Conservation (phyloP, 1,140 invertebrate genomes). For the Pemphigus obesinymphae region DNA sequence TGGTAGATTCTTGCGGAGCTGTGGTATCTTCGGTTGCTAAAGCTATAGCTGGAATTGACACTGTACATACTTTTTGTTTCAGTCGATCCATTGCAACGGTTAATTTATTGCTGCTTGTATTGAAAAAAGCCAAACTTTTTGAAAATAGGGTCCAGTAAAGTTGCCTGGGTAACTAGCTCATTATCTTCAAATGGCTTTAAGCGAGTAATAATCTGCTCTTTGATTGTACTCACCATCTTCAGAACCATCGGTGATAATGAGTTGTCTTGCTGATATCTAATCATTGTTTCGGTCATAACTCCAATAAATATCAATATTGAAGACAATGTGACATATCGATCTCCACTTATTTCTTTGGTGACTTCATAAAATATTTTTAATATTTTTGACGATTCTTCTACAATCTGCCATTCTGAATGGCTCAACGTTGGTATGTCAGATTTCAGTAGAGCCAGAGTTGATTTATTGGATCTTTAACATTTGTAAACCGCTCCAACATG, state of each 20-base stretch:
- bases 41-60: too few relatives aligned
- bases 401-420: neutral
- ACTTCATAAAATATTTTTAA: neutral
- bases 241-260: neutral
- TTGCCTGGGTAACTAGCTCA: too few relatives aligned
- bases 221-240: neutral
- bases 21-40: neutral
- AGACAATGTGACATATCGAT: neutral
- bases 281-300: neutral
- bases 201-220: neutral
- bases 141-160: neutral
- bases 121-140: neutral
- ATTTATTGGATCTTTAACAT: neutral
- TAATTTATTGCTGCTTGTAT: neutral
- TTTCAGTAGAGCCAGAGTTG: neutral
- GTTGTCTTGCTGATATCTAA: neutral
- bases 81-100: neutral
- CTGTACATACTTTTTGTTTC: neutral
- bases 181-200: neutral
- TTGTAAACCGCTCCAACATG: constrained; percentile 43
- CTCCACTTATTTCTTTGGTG: neutral
- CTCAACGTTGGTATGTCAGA: neutral
- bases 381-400: neutral
- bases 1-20: neutral
- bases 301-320: neutral